These are phyloP conservation scores for Arrhamphus sclerolepis DNA, from an alignment of 2,797 vertebrate species.

Conservation along the genomic window DNA sequence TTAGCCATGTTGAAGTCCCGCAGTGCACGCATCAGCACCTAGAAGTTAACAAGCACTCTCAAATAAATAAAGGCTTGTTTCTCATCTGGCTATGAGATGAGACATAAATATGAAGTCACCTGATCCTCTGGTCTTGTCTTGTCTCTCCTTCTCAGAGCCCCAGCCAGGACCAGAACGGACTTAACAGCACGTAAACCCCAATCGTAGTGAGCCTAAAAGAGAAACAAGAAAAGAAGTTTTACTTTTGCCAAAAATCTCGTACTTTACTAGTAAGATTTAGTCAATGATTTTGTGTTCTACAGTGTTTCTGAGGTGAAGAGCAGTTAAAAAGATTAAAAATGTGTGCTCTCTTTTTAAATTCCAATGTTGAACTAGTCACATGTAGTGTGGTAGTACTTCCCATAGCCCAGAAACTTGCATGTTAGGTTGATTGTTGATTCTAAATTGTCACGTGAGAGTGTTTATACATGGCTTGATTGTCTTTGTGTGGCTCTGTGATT, in stretches of 20 bases:
- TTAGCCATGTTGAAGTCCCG: constrained; percentile 90
- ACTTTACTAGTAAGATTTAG: not conserved
- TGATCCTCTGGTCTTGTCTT: constrained; percentile 83
- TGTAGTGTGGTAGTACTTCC: too few species aligned
- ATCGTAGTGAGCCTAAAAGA: constrained; percentile 83
- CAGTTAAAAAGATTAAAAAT: too few species aligned
- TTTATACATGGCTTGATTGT: too few species aligned
- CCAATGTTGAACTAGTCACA: too few species aligned
- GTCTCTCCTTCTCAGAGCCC: constrained; percentile 80
- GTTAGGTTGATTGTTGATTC: too few species aligned
- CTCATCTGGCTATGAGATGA: not conserved
- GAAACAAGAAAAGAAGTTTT: constrained; percentile 11
- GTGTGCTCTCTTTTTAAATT: too few species aligned
- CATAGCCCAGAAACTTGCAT: too few species aligned
- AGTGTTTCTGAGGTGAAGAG: not conserved
- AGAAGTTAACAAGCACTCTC: constrained; percentile 2
- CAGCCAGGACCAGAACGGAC: constrained; percentile 85
- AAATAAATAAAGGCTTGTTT: not conserved
- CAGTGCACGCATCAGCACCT: constrained; percentile 85
- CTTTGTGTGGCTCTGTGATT: too few species aligned
- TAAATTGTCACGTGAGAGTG: too few species aligned
- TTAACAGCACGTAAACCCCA: constrained; percentile 85
- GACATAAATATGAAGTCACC: constrained; percentile 62
- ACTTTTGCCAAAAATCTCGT: not conserved
- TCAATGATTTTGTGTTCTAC: constrained; percentile 1